Conservation (phyloP, 2,113 vertebrate species). For the Nothoprocta pentlandii region DNA sequence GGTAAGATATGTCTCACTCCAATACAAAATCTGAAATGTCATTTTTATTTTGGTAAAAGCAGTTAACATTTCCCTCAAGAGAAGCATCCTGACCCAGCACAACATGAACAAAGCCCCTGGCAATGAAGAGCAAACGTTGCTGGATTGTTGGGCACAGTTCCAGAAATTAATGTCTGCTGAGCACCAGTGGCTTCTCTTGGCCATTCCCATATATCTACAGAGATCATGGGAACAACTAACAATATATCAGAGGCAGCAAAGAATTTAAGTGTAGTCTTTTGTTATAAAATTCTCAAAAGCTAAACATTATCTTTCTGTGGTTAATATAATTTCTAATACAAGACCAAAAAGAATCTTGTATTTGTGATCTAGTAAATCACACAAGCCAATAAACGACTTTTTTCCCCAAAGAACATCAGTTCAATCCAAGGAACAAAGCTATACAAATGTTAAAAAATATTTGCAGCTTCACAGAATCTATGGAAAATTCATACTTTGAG, state of each 20-base stretch:
- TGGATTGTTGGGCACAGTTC: not conserved
- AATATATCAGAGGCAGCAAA: no score
- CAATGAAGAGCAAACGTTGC: rapidly evolving
- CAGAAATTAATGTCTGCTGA: not conserved
- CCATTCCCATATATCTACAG: not conserved
- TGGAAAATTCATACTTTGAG: not conserved
- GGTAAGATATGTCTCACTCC: not conserved
- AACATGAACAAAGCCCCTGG: not conserved
- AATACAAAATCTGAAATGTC: not conserved
- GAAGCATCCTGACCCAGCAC: not conserved
- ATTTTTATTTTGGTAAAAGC: not conserved
- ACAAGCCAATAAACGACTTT: not conserved
- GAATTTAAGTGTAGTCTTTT: not conserved
- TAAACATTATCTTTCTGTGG: not conserved
- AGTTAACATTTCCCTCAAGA: not conserved
- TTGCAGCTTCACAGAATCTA: not conserved
- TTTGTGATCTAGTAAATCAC: not conserved
- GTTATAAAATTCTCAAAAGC: not conserved
- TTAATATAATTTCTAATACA: not conserved
- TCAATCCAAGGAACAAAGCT: not conserved
- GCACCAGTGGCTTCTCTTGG: not conserved
- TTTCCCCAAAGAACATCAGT: not conserved
- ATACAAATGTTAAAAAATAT: not conserved
- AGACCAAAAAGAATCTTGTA: not conserved
- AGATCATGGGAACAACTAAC: not conserved